phyloP scores from a whole-genome alignment of 2,113 vertebrate genomes.

The Petrocephalus zakoni region DNA sequence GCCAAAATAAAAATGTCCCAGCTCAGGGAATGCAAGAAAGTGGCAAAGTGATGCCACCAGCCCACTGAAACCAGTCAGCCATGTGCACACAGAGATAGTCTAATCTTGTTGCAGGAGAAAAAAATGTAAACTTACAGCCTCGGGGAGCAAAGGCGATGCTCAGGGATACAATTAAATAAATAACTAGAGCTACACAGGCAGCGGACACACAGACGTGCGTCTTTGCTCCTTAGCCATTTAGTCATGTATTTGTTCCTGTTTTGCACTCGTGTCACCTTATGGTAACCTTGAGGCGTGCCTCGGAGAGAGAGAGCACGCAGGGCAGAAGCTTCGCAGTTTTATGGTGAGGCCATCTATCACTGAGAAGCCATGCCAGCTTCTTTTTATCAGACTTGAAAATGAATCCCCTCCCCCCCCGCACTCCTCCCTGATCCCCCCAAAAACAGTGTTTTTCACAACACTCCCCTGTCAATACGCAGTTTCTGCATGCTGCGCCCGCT shows the following conservation, averaged over 20 bases:
- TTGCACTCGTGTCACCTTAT: not conserved
- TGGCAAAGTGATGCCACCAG: slow-evolving; percentile 30
- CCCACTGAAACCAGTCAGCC: slow-evolving; percentile 53
- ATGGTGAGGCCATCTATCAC: not conserved
- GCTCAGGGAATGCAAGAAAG: slow-evolving; percentile 17
- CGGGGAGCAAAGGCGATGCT: slow-evolving; percentile 37
- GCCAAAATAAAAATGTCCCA: slow-evolving; percentile 55
- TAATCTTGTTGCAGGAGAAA: slow-evolving; percentile 53
- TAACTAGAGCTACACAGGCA: slow-evolving; percentile 16
- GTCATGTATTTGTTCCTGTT: not conserved
- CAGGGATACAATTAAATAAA: slow-evolving; percentile 29
- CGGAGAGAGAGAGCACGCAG: not conserved
- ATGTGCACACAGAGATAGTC: slow-evolving; percentile 56
- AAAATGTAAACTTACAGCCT: slow-evolving; percentile 29
- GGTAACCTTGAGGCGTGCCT: slow-evolving; percentile 19
- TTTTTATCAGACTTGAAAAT: slow-evolving; percentile 8
- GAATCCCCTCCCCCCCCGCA: not conserved
- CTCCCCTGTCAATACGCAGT: not conserved
- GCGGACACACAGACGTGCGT: not conserved
- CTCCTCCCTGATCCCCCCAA: not conserved
- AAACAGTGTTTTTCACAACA: slow-evolving; percentile 14
- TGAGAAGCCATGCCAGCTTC: not conserved
- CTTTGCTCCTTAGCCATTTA: not conserved
- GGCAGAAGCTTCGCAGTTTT: not conserved
- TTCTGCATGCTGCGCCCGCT: not conserved